phyloP scores from a whole-genome alignment of 2,888 invertebrate genomes.

The Acrobasis repandana region DNA sequence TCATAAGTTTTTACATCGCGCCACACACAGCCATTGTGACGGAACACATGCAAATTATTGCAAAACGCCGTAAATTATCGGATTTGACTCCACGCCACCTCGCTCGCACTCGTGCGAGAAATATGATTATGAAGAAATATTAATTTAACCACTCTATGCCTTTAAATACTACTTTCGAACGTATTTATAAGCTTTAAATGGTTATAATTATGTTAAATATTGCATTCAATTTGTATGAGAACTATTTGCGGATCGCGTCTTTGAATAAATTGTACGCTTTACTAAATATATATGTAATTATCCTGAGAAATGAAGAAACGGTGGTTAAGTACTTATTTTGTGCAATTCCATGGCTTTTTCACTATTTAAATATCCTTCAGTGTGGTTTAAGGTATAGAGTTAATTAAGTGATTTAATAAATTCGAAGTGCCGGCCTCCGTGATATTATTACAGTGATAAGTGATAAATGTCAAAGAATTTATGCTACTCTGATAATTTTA shows the following conservation, averaged over 20 bases:
- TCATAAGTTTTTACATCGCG: conserved; percentile 72
- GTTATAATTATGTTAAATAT: conserved; percentile 23
- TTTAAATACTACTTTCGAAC: conserved; percentile 18
- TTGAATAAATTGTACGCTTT: conserved; percentile 19
- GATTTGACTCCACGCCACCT: conserved; percentile 17
- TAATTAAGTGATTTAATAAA: conserved; percentile 21
- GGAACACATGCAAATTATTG: conserved; percentile 56
- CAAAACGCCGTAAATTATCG: conserved; percentile 30
- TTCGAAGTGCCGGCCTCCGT: conserved; percentile 32
- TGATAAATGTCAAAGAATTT: conserved; percentile 59
- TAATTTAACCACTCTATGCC: conserved; percentile 19
- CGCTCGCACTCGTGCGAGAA: neutral
- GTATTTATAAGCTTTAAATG: conserved; percentile 21
- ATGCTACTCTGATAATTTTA: conserved; percentile 54
- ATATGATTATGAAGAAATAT: conserved; percentile 21
- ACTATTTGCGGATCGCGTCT: conserved; percentile 16
- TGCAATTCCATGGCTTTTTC: neutral
- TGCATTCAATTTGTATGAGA: conserved; percentile 15
- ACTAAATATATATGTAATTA: conserved; percentile 19
- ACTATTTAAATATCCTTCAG: neutral
- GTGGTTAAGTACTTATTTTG: conserved; percentile 3
- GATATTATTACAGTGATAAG: conserved; percentile 59
- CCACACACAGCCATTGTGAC: conserved; percentile 72
- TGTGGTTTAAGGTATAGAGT: neutral
- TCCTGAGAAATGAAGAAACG: conserved; percentile 14